A percentile compares a stretch with the other conserved stretches of the same genome.
Conservation (phyloP, 2,888 invertebrate genomes). For the Harpalus rubripes region DNA sequence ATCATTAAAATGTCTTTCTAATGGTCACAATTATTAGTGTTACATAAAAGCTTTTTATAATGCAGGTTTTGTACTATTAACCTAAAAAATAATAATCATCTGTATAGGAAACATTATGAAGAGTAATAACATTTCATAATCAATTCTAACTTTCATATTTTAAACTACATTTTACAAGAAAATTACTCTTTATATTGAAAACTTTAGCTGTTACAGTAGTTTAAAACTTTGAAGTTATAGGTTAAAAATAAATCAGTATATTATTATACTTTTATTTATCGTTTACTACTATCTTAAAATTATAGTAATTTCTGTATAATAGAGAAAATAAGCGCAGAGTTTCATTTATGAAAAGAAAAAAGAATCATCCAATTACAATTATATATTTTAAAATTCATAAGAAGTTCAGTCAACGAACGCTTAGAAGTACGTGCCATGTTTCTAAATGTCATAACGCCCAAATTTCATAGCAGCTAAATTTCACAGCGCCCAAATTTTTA, state of each 20-base stretch:
- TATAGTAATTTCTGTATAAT: too few relatives aligned
- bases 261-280: neutral
- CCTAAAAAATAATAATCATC: neutral
- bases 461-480: too few relatives aligned
- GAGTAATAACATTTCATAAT: neutral
- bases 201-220: neutral
- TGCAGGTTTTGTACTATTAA: neutral
- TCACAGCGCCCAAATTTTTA: too few relatives aligned
- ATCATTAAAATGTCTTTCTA: neutral
- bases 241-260: neutral
- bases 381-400: too few relatives aligned
- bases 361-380: too few relatives aligned
- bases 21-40: neutral
- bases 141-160: slow-evolving; percentile 6
- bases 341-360: too few relatives aligned
- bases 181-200: neutral
- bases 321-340: too few relatives aligned
- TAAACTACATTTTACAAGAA: slow-evolving; percentile 3
- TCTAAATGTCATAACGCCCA: too few relatives aligned
- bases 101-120: neutral
- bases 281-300: too few relatives aligned
- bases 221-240: neutral
- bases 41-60: slow-evolving; percentile 12
- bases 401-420: too few relatives aligned
- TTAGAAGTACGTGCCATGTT: too few relatives aligned